Evolutionary conservation across 2,888 invertebrate genomes (phyloP), one percentile per base, ranked within the genome.

Genomic region (Himalopsyche japonica): DNA sequence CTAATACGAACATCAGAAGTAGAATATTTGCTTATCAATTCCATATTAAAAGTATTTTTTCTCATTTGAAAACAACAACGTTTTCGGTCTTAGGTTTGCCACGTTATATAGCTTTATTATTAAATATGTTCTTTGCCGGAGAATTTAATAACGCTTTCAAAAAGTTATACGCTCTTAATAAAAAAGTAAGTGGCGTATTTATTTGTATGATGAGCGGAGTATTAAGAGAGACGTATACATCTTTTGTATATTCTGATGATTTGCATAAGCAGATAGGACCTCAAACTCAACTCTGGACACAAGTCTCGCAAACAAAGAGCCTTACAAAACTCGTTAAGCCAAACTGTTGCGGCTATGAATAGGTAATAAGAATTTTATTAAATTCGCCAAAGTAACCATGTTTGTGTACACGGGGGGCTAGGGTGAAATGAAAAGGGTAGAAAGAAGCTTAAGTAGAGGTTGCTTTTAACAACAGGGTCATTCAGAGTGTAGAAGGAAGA

Each of bases 281-380:
- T 81, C 48, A 43, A 47, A 79, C 48, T 80, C 81, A 77, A 82
- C 81, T 82, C 79, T 83, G 85, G 81, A 85, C 85, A 80, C 82
- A 49, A 82, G 84, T 64, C 82, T 57, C 48, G 49, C 86, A 86
- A 86, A 86, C 86, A 86, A 86, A 84, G 79, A 81, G 83, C 86
- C 84, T 86, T 86, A 81, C 70, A 81, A 83, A 86, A 84, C 85
- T 86, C 86, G 86, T 86, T 86, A 85, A 79, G 83, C 27, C 79
- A 80, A 85, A 86, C 82, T 85, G 85, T 86, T 86, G 85, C 83
- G 84, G 82, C 86, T 80, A 85, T 86, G 86, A 86, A 86, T 86
- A 85, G 86, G 83, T 83, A 85, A 86, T 85, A 85, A 85, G 83
- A 80, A 83, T 86, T 86, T 86, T 86, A 86, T 86, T 85, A 84